Percentiles rank a stretch among this genome's conserved stretches.
phyloP scores from a whole-genome alignment of 2,113 vertebrate species.

The Stercorarius parasiticus region DNA sequence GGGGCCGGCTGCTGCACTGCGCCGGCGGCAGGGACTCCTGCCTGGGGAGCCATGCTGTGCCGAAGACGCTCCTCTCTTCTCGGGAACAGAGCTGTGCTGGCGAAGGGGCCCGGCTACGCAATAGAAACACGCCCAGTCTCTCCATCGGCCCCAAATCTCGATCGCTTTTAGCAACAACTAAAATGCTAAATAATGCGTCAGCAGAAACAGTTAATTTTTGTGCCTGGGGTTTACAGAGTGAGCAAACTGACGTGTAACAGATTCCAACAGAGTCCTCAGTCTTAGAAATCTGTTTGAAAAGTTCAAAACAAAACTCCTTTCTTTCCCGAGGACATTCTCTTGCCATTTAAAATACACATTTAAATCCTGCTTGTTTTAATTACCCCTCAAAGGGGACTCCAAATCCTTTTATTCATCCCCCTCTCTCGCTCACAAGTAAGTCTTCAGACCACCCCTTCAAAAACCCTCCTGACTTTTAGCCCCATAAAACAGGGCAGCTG shows the following conservation, averaged over 20 bases:
- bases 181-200: neutral
- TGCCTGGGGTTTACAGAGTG: neutral
- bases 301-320: neutral
- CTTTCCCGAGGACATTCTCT: neutral
- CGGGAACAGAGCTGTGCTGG: neutral
- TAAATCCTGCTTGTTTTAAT: neutral
- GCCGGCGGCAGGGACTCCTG: neutral
- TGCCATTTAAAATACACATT: neutral
- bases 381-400: neutral
- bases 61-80: neutral
- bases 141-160: rapidly evolving
- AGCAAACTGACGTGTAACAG: rapidly evolving
- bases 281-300: neutral
- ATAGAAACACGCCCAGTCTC: rapidly evolving
- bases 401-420: neutral
- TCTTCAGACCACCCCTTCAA: neutral
- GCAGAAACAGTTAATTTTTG: neutral
- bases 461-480: neutral
- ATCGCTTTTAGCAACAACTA: neutral
- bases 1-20: neutral
- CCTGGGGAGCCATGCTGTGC: neutral
- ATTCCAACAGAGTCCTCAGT: neutral
- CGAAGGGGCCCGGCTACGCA: rapidly evolving
- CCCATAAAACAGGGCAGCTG: neutral
- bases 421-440: neutral